A percentile compares a stretch with the other conserved stretches of the same genome.
phyloP scores from a whole-genome alignment of 2,888 invertebrate genomes.

The Nematopogon swammerdamellus region DNA sequence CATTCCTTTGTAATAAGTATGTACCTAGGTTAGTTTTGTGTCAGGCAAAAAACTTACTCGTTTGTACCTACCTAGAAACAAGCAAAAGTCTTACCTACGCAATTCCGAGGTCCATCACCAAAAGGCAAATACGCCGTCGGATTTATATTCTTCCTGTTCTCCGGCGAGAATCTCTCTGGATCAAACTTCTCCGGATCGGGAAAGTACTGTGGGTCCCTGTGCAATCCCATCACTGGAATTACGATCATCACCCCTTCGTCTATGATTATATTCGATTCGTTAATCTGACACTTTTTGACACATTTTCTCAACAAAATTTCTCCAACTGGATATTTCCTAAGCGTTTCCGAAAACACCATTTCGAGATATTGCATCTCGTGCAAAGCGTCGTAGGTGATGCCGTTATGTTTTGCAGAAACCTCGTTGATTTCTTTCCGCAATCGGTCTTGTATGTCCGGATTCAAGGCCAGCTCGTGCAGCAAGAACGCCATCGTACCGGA shows the following conservation, averaged over 20 bases:
- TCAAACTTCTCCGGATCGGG: constrained; percentile 2
- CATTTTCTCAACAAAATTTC: constrained; percentile 1
- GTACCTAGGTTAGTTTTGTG: too few relatives aligned
- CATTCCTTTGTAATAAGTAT: too few relatives aligned
- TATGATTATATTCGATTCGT: not conserved
- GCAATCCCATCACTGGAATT: constrained; percentile 1
- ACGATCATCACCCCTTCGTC: constrained; percentile 1
- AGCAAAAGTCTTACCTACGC: constrained; percentile 6
- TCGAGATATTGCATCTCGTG: constrained; percentile 30
- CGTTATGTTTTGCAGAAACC: constrained; percentile 15
- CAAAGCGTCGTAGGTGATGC: constrained; percentile 25
- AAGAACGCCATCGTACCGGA: constrained; percentile 24
- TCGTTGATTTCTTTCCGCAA: constrained; percentile 22
- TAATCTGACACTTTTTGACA: not conserved
- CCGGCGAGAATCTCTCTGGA: constrained; percentile 4
- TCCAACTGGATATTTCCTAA: constrained; percentile 4
- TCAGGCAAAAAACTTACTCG: too few relatives aligned
- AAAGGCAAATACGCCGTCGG: constrained; percentile 3
- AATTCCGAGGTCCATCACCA: constrained; percentile 3
- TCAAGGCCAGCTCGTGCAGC: constrained; percentile 5
- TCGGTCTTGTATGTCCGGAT: constrained; percentile 18
- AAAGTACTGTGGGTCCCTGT: constrained; percentile 3
- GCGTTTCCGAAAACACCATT: constrained; percentile 2
- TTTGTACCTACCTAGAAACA: too few relatives aligned
- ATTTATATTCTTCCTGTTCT: not conserved